phyloP scores from a whole-genome alignment of 2,797 vertebrate genomes.

The Gymnoscopelus microlampas region DNA sequence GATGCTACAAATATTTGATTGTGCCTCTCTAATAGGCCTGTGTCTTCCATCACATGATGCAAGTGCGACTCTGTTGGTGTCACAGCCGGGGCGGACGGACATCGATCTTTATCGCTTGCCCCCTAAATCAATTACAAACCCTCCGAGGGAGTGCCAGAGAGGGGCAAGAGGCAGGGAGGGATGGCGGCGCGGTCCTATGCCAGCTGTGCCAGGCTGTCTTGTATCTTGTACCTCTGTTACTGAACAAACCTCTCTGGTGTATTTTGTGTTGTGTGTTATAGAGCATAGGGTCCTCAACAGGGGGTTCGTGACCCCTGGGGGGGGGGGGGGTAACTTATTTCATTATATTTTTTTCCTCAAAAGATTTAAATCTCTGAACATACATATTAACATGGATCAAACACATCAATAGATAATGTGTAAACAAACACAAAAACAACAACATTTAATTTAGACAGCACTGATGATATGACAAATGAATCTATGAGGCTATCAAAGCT shows the following conservation, averaged over 20 bases:
- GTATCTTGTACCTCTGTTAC: conserved; percentile 26
- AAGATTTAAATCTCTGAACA: too few species aligned
- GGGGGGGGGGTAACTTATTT: too few species aligned
- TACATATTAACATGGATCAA: too few species aligned
- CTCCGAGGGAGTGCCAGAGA: conserved; percentile 62
- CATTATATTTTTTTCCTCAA: too few species aligned
- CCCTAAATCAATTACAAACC: conserved; percentile 87
- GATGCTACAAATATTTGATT: conserved; percentile 99
- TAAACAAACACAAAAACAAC: too few species aligned
- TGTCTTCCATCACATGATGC: conserved; percentile 90
- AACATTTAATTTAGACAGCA: too few species aligned
- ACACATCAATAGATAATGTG: too few species aligned
- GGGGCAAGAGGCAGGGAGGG: conserved; percentile 40
- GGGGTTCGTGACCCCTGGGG: neutral
- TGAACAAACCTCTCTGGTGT: conserved; percentile 10
- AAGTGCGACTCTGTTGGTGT: conserved; percentile 92
- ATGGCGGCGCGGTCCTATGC: conserved; percentile 38
- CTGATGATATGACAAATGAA: too few species aligned
- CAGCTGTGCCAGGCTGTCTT: conserved; percentile 42
- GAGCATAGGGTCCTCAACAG: neutral
- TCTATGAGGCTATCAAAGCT: too few species aligned
- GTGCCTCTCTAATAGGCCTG: conserved; percentile 92
- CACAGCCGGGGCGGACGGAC: conserved; percentile 82
- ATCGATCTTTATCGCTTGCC: conserved; percentile 92
- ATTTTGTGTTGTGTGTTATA: conserved; percentile 11